Base-by-base conservation (phyloP, 2,113 vertebrate species). In the Pseudorhombus dupliciocellatus region DNA sequence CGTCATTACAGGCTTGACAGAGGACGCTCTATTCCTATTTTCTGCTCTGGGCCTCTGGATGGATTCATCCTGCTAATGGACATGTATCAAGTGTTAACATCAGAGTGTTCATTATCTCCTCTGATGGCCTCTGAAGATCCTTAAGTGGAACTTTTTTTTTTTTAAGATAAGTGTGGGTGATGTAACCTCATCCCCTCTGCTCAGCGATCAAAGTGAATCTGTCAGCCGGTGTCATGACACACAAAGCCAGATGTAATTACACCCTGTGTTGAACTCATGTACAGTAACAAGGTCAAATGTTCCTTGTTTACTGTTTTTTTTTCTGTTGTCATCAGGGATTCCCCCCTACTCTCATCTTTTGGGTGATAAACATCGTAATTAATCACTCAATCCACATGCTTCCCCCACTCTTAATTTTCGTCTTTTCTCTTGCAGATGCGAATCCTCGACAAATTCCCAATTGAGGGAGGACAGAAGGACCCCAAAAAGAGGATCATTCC, bases 401-500 rank as follows among this genome's bases (percentile, higher is more conserved):
- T 30, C 1, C 73, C n/a, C 22, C 18, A 6, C 44, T 21, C 7
- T 15, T 56, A 21, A 0, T 9, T 63, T 42, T 50, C 22, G 52
- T 1, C 20, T 16, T 65, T 1, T 0, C 7, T 25, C 50, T 88
- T 91, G 30, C 90, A 98, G 97, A 98, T 98, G 97, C 95, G 96
- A 90, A 95, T 98, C 84, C 93, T 98, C 66, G 97, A 98, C 90
- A 96, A 98, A 86, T 98, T 98, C 68, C 97, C 97, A 52, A 95
- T 97, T 16, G 96, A 98, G 84, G 97, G 95, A 87, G 97, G 97
- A 59, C 96, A 98, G 87, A 98, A 97, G 88, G 96, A 98, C 87
- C 97, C 97, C 40, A 98, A 97, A 89, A 96, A 97, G 90, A 95
- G 97, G 88, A 97, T 97, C 77, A 98, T 98, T 81, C 96, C 97